A percentile compares a stretch with the other conserved stretches of the same genome.
Evolutionary conservation across 2,797 vertebrate genomes (phyloP).

Genomic region (Cichlasoma orientale): DNA sequence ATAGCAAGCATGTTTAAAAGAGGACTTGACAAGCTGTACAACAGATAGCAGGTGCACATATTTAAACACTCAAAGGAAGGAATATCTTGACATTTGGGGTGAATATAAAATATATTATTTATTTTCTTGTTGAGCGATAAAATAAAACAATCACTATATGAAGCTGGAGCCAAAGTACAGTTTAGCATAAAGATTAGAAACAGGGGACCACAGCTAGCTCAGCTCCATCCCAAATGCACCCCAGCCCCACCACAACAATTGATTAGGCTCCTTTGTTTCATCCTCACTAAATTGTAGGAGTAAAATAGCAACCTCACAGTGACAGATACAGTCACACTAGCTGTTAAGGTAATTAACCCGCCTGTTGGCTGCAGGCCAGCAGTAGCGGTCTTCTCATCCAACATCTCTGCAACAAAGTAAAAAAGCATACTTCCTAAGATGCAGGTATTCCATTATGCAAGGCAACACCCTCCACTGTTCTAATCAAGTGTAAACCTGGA

Average conservation of each 20-base stretch:
- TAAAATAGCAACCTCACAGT: not conserved
- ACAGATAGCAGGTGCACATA: not conserved
- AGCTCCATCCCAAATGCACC: not conserved
- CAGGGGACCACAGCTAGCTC: not conserved
- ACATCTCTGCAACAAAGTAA: not conserved
- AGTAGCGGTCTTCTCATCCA: not conserved
- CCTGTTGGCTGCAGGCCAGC: not conserved
- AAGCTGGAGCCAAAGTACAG: not conserved
- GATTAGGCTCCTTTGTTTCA: not conserved
- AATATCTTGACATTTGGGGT: not conserved
- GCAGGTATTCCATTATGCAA: not conserved
- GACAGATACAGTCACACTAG: not conserved
- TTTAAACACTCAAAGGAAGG: not conserved
- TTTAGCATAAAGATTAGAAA: not conserved
- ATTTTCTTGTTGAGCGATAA: not conserved
- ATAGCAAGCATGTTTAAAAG: not conserved
- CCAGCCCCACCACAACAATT: not conserved
- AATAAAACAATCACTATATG: not conserved
- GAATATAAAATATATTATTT: not conserved
- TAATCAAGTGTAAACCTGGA: conserved; percentile 52
- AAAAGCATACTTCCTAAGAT: not conserved
- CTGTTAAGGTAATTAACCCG: not conserved
- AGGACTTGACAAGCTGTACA: not conserved
- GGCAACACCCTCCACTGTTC: conserved; percentile 14
- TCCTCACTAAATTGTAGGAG: not conserved